Base-by-base conservation (phyloP, 1,140 invertebrate genomes). In the Drosophila triauraria region DNA sequence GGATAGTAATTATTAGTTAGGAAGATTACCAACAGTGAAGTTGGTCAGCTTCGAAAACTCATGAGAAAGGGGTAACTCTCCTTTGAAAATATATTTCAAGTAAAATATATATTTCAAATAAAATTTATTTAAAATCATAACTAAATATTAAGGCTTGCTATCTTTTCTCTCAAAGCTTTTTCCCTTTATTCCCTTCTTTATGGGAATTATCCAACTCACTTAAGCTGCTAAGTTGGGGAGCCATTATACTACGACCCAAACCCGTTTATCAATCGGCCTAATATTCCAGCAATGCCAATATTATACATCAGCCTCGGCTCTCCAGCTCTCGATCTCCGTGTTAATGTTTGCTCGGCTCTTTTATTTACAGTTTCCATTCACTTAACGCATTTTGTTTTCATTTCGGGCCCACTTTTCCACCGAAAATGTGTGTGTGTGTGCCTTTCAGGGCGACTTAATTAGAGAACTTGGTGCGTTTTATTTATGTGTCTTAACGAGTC, bases 401-500 rank as follows among this genome's bases (percentile, higher is more conserved):
- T 80, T 80, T 80, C 53, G 67, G 67, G 69, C 13, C 69, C 69
- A 72, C 67, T 72, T 72, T 72, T 42, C 67, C 7, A 17, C 8
- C 30, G 27, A 44, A 53, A 54, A 23, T 27, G n/a, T 44, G 40
- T 10, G 25, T 2, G 38, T 23, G 42, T 12, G 12, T 48, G 23
- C 46, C 40, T 71, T 57, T 17, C 60, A 54, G 61, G 75, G 80
- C 84, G 80, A 87, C 83, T 87, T 87, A 87, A 87, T 87, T 87
- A 87, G 83, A 81, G 80, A 88, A 87, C 76, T 85, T 88, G 76
- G 68, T 80, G 83, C 84, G 43, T 88, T 83, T 87, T 87, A 87
- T 87, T 87, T 87, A 87, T 87, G 83, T 83, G 80, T 87, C 84
- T 87, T 83, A 87, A 88, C 83, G 84, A 87, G 80, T 87, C 83